Evolutionary conservation across 2,113 vertebrate genomes (phyloP).

Genomic region (Acanthisitta chloris): DNA sequence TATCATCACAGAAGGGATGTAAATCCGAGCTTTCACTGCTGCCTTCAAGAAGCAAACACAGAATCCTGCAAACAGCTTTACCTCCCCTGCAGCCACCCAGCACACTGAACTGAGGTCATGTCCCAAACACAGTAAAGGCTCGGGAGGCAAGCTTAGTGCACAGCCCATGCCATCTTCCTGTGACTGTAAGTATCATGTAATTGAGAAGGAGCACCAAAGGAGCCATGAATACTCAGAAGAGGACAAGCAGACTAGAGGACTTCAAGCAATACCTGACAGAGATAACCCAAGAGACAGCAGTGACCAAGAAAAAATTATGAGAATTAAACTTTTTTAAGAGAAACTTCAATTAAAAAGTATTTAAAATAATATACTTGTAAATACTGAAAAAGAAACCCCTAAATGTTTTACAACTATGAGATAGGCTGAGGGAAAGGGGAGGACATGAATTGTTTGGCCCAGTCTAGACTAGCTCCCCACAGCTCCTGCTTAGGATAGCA

Average conservation of each 20-base stretch:
- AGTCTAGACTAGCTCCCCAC: neutral
- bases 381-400: neutral
- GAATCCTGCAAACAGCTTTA: neutral
- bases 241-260: neutral
- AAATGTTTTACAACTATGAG: neutral
- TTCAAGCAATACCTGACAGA: neutral
- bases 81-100: neutral
- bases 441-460: neutral
- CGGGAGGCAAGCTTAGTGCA: neutral
- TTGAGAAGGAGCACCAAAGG: neutral
- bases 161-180: neutral
- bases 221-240: neutral
- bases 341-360: neutral
- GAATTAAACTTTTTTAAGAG: neutral
- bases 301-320: neutral
- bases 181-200: neutral
- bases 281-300: neutral
- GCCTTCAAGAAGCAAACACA: neutral
- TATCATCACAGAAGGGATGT: neutral
- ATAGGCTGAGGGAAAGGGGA: neutral
- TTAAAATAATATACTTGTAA: neutral
- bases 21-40: neutral
- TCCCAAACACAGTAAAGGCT: neutral
- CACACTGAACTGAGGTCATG: neutral
- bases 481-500: neutral